These are phyloP conservation scores for Andrena bucephala DNA, from an alignment of 2,888 invertebrate species.

Conservation along the genomic window DNA sequence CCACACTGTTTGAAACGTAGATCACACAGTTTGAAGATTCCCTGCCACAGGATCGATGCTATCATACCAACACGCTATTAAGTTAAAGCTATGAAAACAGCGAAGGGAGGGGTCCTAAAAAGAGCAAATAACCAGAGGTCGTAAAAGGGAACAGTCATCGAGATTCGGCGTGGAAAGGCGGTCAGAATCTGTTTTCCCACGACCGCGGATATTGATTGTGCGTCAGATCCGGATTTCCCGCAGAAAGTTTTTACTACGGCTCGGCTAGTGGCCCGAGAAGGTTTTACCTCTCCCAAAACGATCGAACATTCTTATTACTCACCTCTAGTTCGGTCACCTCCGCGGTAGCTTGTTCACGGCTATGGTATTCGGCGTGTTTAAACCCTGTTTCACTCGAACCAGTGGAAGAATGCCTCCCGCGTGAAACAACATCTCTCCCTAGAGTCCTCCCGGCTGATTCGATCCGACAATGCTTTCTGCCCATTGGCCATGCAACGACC, in stretches of 20 bases:
- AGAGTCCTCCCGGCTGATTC: slow-evolving; percentile 57
- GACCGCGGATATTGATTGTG: slow-evolving; percentile 59
- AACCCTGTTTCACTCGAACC: neutral
- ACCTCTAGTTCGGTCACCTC: neutral
- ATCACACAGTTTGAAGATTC: neutral
- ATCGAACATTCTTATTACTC: neutral
- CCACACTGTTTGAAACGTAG: no score
- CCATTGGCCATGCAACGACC: slow-evolving; percentile 56
- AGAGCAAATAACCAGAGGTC: slow-evolving; percentile 19
- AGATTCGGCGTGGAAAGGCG: slow-evolving; percentile 46
- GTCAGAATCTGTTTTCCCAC: slow-evolving; percentile 59
- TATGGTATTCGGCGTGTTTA: slow-evolving; percentile 4
- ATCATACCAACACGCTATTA: neutral
- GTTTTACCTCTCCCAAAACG: neutral
- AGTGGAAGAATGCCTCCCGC: slow-evolving; percentile 25
- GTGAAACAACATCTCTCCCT: slow-evolving; percentile 45
- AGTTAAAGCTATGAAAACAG: neutral
- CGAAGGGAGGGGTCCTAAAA: slow-evolving; percentile 9
- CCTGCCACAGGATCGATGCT: neutral
- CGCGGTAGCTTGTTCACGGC: neutral
- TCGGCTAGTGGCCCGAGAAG: neutral
- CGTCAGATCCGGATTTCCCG: slow-evolving; percentile 28
- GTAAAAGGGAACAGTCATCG: slow-evolving; percentile 63
- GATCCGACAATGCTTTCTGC: slow-evolving; percentile 66
- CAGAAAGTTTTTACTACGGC: neutral